Evolutionary conservation across 2,888 invertebrate genomes (phyloP).

Genomic region (Torymus aiolomorphi): DNA sequence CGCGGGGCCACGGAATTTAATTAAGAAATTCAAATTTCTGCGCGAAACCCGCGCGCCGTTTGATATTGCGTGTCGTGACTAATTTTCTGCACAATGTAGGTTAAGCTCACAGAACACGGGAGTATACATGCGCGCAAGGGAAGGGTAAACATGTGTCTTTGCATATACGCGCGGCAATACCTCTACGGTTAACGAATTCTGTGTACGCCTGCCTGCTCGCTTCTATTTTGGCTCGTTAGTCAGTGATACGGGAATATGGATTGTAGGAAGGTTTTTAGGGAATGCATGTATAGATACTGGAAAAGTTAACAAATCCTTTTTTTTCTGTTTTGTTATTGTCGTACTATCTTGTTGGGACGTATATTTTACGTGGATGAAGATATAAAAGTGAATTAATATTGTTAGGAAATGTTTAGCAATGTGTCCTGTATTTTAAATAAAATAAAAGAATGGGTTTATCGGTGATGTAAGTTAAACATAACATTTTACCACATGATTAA

Average conservation of each 20-base stretch:
- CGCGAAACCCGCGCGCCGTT: constrained; percentile 6
- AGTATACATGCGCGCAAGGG: background rate
- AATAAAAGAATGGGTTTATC: too few relatives aligned
- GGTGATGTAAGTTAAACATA: too few relatives aligned
- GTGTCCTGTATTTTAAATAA: too few relatives aligned
- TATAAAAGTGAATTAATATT: too few relatives aligned
- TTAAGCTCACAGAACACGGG: constrained; percentile 28
- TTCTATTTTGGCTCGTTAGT: too few relatives aligned
- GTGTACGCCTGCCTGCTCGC: background rate
- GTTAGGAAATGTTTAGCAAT: too few relatives aligned
- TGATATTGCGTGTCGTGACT: constrained; percentile 51
- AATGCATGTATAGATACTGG: background rate
- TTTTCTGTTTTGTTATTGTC: too few relatives aligned
- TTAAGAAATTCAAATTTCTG: constrained; percentile 46
- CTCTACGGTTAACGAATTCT: too few relatives aligned
- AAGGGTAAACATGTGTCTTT: constrained; percentile 12
- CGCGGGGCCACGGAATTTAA: constrained; percentile 5
- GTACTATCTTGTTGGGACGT: too few relatives aligned
- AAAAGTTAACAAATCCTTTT: too few relatives aligned
- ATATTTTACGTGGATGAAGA: too few relatives aligned
- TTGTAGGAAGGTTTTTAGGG: background rate
- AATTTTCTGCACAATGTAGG: constrained; percentile 52
- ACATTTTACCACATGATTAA: too few relatives aligned
- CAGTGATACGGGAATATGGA: background rate
- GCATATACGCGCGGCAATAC: background rate